Evolutionary conservation across 2,113 vertebrate species (phyloP).

Genomic region (Gobius niger): DNA sequence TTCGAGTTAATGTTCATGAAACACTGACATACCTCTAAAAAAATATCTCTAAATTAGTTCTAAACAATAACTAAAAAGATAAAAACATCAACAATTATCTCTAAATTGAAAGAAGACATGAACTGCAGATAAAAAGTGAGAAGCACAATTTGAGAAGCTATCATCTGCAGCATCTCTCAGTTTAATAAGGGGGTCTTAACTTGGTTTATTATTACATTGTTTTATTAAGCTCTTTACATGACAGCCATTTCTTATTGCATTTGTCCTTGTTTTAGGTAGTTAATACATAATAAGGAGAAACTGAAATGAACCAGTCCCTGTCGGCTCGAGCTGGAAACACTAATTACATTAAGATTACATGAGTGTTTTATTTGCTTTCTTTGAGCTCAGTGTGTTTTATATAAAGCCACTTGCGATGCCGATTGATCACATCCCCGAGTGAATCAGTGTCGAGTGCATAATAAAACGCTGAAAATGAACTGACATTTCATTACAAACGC

Average conservation of each 20-base stretch:
- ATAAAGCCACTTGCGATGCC: constrained; percentile 1
- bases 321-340: constrained; percentile 30
- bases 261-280: constrained; percentile 23
- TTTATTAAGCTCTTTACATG: constrained; percentile 11
- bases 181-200: background rate
- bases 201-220: background rate
- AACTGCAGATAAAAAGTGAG: too few species aligned
- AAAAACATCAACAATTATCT: too few species aligned
- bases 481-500: constrained; percentile 62
- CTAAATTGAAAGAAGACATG: too few species aligned
- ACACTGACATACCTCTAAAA: too few species aligned
- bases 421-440: constrained; percentile 43
- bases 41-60: too few species aligned
- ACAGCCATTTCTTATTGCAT: constrained; percentile 11
- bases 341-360: constrained; percentile 58
- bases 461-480: constrained; percentile 40
- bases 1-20: too few species aligned
- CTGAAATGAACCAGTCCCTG: constrained; percentile 36
- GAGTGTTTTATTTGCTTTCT: constrained; percentile 40
- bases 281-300: constrained; percentile 22
- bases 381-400: constrained; percentile 32
- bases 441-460: constrained; percentile 44
- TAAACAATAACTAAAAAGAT: too few species aligned
- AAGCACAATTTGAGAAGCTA: too few species aligned
- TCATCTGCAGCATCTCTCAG: background rate